phyloP scores from a whole-genome alignment of 2,797 vertebrate species.

The Hippoglossus hippoglossus region DNA sequence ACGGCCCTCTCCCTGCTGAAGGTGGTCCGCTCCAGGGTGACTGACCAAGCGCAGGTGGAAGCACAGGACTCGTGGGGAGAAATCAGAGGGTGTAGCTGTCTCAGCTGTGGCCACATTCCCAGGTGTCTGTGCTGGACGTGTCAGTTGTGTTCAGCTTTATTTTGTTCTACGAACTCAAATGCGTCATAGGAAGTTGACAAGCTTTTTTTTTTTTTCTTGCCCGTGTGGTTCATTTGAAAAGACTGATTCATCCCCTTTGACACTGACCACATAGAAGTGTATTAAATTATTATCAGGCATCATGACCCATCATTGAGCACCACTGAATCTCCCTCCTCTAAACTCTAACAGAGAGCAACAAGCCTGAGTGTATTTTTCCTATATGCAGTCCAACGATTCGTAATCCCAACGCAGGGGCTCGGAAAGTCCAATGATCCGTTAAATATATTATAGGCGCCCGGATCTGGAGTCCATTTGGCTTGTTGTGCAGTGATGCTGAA shows the following conservation, averaged over 20 bases:
- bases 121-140: conserved; percentile 51
- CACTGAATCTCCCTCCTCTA: conserved; percentile 12
- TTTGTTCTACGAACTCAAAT: background rate
- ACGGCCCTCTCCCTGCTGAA: conserved; percentile 62
- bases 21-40: conserved; percentile 79
- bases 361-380: conserved; percentile 53
- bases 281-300: conserved; percentile 3
- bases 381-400: conserved; percentile 63
- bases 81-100: conserved; percentile 49
- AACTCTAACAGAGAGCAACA: conserved; percentile 30
- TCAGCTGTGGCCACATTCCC: conserved; percentile 67
- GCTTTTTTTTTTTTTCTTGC: background rate
- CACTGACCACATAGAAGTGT: conserved; percentile 11
- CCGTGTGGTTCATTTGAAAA: conserved; percentile 8
- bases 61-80: conserved; percentile 56
- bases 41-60: conserved; percentile 88
- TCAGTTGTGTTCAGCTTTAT: conserved; percentile 30
- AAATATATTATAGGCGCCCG: conserved; percentile 65
- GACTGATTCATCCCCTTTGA: conserved; percentile 15
- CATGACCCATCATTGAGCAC: background rate
- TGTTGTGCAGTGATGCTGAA: conserved; percentile 75
- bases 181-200: background rate
- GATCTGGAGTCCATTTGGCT: conserved; percentile 75
- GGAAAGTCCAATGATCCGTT: conserved; percentile 75
- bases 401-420: conserved; percentile 64